Evolutionary conservation across 92 coral and sea anemone species (phyloP), one percentile per base, ranked within the genome.

Genomic region (Nematostella vectensis): DNA sequence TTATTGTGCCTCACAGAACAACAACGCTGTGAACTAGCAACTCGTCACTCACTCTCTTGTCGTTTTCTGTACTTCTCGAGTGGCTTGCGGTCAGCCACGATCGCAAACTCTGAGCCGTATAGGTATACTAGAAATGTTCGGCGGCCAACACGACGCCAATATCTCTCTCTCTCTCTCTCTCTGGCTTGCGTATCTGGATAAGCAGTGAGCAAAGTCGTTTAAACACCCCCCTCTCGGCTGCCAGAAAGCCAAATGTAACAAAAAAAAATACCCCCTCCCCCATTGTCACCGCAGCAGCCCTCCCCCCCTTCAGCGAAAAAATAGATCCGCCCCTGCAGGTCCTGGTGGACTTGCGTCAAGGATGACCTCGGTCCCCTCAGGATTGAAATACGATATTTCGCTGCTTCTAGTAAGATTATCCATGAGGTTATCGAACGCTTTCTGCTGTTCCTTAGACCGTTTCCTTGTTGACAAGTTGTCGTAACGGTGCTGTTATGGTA

Each of bases 41-140:
- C 75, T 61, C 75, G 28, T 29, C n/a, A n/a, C n/a, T n/a, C n/a
- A n/a, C n/a, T n/a, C n/a, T n/a, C n/a, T n/a, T n/a, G n/a, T n/a
- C n/a, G n/a, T n/a, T 38, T 16, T 36, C 70, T 67, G 48, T 75
- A 70, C 2, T 77, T 74, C 19, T 57, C 30, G 17, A 75, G 76
- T 11, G 88, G 88, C 57, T 80, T 64, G 68, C 80, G 81, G 44
- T 80, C 81, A 16, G 83, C 75, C 42, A 70, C 29, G 39, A 80
- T 44, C 11, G 67, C 54, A 36, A 79, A 79, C 60, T 50, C 48
- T 33, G 69, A 58, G 6, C 79, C 82, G 42, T 73, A 65, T n/a
- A 79, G 45, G 52, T 69, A 70, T 17, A 70, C 67, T 44, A 74
- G 77, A 38, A 38, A 78, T 61, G 77, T 59, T 79, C 87, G 23